Base-by-base conservation (phyloP, 2,797 vertebrate species). In the Momotus momota region DNA sequence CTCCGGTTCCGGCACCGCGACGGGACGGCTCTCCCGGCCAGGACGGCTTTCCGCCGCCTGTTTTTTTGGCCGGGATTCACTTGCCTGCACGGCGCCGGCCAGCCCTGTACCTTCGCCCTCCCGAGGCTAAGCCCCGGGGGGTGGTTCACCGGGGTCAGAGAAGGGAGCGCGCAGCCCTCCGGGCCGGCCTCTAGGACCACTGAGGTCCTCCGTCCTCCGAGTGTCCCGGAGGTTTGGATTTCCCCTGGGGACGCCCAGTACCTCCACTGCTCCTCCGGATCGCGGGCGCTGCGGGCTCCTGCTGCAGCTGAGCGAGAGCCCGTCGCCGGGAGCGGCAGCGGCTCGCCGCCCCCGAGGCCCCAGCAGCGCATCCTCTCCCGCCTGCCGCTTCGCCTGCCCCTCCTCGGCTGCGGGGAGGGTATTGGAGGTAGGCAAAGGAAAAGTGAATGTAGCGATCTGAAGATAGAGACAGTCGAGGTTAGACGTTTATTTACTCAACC, bases 401-500 rank as follows among this genome's bases (percentile, higher is more conserved):
- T 62, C 38, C 72, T 48, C 61, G 48, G 65, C 72, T 70, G 66
- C 49, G 23, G 23, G 64, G 38, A 43, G 60, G 35, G 33, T 31
- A 33, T 5, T 52, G 67, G 79, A 65, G 77, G 52, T 9, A 45
- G 61, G 73, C 73, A 71, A 83, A 84, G 41, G 49, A 86, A 92
- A 78, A 93, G 90, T 18, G 77, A 83, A n/a, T 7, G 66, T n/a
- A 78, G 51, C 38, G 70, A 70, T 86, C 43, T 79, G 84, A 61
- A 77, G 86, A 81, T 0, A 86, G n/a, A 82, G 49, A n/a, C 73
- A 86, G 62, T 54, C 88, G 73, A 55, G 83, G 83, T 90, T 66
- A 92, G 51, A 80, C 16, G 51, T 80, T 54, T 92, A 87, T 93
- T 97, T 96, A 92, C 86, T 94, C 88, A 95, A 93, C 88, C 73